Conservation (phyloP, 92 coral and sea anemone genomes). For the Paragorgia papillata region DNA sequence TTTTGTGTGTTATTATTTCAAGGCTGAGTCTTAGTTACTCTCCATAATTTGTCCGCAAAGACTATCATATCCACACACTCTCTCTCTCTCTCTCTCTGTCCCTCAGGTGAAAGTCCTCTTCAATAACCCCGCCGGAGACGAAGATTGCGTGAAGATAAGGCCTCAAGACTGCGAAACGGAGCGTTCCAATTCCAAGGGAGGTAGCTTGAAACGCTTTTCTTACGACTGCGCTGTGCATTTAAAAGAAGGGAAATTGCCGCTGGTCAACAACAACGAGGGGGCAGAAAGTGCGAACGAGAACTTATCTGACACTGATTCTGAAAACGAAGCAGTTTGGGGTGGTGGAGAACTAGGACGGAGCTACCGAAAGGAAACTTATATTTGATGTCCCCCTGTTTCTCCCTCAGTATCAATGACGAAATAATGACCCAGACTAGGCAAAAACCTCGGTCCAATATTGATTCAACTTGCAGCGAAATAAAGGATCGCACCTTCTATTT, state of each 20-base stretch:
- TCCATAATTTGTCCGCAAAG: too few species aligned
- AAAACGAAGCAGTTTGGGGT: background rate
- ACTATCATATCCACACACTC: slow-evolving; percentile 33
- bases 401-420: too few species aligned
- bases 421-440: too few species aligned
- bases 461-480: too few species aligned
- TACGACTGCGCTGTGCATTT: slow-evolving; percentile 25
- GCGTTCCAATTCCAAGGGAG: background rate
- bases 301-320: slow-evolving; percentile 26
- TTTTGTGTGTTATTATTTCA: too few species aligned
- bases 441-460: too few species aligned
- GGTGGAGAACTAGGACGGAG: background rate
- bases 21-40: too few species aligned
- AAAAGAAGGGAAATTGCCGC: background rate
- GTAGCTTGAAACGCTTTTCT: slow-evolving; percentile 27
- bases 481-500: too few species aligned
- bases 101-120: slow-evolving; percentile 35
- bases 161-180: slow-evolving; percentile 3
- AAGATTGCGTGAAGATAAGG: background rate
- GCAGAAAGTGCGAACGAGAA: slow-evolving; percentile 11
- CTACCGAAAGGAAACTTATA: slow-evolving; percentile 29
- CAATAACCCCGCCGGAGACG: slow-evolving; percentile 1
- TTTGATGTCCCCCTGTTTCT: background rate
- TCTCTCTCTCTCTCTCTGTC: background rate
- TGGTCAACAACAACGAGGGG: slow-evolving; percentile 26